These are phyloP conservation scores for Agrotis clavis DNA, from an alignment of 2,888 invertebrate species.

Conservation along the genomic window DNA sequence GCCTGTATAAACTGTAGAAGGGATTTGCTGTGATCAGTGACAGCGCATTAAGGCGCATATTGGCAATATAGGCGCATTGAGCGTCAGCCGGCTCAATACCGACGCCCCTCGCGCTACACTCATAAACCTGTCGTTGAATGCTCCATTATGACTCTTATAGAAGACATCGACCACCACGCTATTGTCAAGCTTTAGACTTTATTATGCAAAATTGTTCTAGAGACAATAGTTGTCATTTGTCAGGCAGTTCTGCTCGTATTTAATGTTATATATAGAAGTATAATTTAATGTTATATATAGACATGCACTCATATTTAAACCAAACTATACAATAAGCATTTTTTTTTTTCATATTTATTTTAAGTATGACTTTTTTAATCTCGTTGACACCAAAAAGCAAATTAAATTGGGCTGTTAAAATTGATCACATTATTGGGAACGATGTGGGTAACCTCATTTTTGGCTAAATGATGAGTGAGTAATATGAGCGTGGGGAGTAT, in stretches of 20 bases:
- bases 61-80: conserved; percentile 62
- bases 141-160: conserved; percentile 47
- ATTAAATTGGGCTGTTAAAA: conserved; percentile 8
- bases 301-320: not conserved
- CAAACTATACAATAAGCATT: not conserved
- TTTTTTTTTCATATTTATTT: not conserved
- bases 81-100: conserved; percentile 54
- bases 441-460: conserved; percentile 39
- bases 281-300: not conserved
- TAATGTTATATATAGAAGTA: not conserved
- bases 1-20: conserved; percentile 52
- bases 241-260: not conserved
- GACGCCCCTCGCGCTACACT: conserved; percentile 39
- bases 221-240: conserved; percentile 11
- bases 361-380: not conserved
- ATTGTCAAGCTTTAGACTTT: conserved; percentile 32
- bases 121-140: conserved; percentile 57
- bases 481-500: conserved; percentile 67
- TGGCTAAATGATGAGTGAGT: conserved; percentile 46
- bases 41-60: conserved; percentile 62
- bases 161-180: conserved; percentile 29
- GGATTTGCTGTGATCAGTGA: conserved; percentile 61
- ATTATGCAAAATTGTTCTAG: not conserved
- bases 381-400: not conserved
- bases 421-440: conserved; percentile 16